Conservation (phyloP, 1,140 invertebrate genomes). For the Hesperophylax magnus region DNA sequence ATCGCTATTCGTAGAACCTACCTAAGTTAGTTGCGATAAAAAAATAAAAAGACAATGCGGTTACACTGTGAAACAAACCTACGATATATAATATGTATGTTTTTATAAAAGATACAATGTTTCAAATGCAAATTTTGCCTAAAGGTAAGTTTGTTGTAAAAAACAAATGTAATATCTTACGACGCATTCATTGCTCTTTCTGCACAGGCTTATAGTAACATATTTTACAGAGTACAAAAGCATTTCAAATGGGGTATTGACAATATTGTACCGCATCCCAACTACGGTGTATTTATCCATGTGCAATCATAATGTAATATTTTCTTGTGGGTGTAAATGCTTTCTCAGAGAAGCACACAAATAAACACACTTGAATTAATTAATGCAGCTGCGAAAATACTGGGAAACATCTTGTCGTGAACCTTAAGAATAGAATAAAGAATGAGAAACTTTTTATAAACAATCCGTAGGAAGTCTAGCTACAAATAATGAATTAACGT, state of each 20-base stretch:
- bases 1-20: slow-evolving; percentile 13
- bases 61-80: slow-evolving; percentile 45
- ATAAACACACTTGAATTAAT: slow-evolving; percentile 19
- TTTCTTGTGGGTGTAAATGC: slow-evolving; percentile 14
- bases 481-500: slow-evolving; percentile 35
- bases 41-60: slow-evolving; percentile 45
- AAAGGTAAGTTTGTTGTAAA: slow-evolving; percentile 39
- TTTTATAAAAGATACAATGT: slow-evolving; percentile 42
- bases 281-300: slow-evolving; percentile 33
- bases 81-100: slow-evolving; percentile 19
- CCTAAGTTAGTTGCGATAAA: slow-evolving; percentile 31
- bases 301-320: background rate
- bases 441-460: slow-evolving; percentile 50
- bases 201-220: slow-evolving; percentile 38
- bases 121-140: slow-evolving; percentile 39
- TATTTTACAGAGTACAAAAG: slow-evolving; percentile 51
- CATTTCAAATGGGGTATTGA: slow-evolving; percentile 25
- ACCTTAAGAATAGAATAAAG: slow-evolving; percentile 46
- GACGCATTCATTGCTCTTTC: slow-evolving; percentile 30
- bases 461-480: slow-evolving; percentile 48
- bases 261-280: slow-evolving; percentile 46
- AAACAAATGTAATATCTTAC: slow-evolving; percentile 42
- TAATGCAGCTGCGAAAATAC: slow-evolving; percentile 54
- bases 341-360: too few species aligned
- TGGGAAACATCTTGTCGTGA: slow-evolving; percentile 46